Conservation (phyloP, 2,113 vertebrate species). For the Syngnathus floridae region DNA sequence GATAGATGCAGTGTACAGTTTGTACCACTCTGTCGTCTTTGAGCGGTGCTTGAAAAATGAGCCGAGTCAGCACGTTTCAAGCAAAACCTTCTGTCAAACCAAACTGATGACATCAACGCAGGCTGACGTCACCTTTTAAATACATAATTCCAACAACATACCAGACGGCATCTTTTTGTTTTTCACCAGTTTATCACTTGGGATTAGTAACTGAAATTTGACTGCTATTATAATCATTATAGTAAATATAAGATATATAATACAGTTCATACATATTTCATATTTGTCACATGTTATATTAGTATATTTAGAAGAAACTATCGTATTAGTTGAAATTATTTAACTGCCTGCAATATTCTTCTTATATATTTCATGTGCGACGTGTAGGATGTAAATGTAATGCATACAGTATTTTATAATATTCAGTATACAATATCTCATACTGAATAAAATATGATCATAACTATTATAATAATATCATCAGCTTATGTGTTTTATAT, state of each 20-base stretch:
- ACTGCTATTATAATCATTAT: not conserved
- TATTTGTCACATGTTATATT: not conserved
- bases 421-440: not conserved
- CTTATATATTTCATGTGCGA: not conserved
- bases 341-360: not conserved
- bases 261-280: not conserved
- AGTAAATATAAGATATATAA: not conserved
- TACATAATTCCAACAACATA: slow-evolving; percentile 48
- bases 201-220: not conserved
- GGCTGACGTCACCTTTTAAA: slow-evolving; percentile 80
- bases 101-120: slow-evolving; percentile 63
- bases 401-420: too few species aligned
- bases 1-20: not conserved
- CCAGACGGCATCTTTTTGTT: slow-evolving; percentile 30
- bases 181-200: slow-evolving; percentile 29
- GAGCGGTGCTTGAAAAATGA: slow-evolving; percentile 39
- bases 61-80: slow-evolving; percentile 71
- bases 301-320: not conserved
- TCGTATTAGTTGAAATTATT: not conserved
- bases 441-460: not conserved
- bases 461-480: too few species aligned
- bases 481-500: too few species aligned
- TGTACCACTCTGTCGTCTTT: slow-evolving; percentile 6
- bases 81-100: slow-evolving; percentile 66
- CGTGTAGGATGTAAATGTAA: not conserved